phyloP scores from a whole-genome alignment of 2,113 vertebrate species.

The Amia ocellicauda region DNA sequence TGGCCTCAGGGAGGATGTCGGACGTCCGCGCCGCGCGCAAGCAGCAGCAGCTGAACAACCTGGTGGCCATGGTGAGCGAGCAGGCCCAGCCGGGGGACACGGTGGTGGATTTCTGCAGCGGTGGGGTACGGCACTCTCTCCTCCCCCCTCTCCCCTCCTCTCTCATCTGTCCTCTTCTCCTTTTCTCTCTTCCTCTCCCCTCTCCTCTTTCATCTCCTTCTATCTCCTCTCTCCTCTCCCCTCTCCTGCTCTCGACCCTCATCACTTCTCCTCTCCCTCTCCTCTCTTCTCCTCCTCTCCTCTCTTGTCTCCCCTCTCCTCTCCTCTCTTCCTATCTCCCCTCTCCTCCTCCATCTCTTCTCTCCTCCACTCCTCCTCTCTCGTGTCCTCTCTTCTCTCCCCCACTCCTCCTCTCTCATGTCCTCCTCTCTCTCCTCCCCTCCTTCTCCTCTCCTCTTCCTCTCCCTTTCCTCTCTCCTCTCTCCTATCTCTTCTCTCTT shows the following conservation, averaged over 20 bases:
- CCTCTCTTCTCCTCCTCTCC: constrained; percentile 4
- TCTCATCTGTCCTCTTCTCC: neutral
- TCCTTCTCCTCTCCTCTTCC: neutral
- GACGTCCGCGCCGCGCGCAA: constrained; percentile 80
- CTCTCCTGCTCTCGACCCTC: neutral
- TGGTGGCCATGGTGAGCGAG: constrained; percentile 77
- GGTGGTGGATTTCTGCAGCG: constrained; percentile 96
- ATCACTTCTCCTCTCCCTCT: neutral
- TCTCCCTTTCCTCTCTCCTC: too few relatives aligned
- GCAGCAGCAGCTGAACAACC: constrained; percentile 92
- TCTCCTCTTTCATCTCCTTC: too few relatives aligned
- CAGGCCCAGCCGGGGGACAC: constrained; percentile 76
- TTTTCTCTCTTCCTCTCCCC: neutral
- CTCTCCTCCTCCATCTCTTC: too few relatives aligned
- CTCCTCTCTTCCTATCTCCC: too few relatives aligned
- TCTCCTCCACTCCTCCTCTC: too few relatives aligned
- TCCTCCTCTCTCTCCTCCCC: neutral
- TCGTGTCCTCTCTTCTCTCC: too few relatives aligned
- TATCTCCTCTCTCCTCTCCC: too few relatives aligned
- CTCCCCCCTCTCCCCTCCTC: too few relatives aligned
- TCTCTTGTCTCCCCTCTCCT: neutral
- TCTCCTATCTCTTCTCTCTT: constrained; percentile 3
- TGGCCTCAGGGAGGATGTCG: constrained; percentile 86
- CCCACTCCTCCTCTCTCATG: too few relatives aligned
- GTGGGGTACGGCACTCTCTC: constrained; percentile 72